Conservation (phyloP, 2,888 invertebrate species). For the Netelia fuscicornis region DNA sequence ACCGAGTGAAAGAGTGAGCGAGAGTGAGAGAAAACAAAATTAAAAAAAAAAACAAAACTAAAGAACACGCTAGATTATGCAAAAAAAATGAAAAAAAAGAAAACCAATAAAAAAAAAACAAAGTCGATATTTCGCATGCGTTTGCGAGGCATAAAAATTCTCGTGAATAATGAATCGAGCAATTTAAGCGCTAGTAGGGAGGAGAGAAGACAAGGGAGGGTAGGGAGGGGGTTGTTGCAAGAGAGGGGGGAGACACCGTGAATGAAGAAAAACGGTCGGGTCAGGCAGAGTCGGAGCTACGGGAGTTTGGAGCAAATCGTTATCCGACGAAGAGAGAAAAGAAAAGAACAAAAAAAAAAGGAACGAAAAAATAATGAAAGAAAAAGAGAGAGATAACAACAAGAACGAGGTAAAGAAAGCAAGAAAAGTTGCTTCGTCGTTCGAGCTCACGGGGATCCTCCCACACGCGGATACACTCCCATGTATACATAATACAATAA, state of each 20-base stretch:
- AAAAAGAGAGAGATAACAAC: not conserved
- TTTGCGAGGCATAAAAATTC: conserved; percentile 45
- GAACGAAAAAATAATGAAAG: not conserved
- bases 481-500: conserved; percentile 30
- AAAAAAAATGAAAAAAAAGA: too few relatives aligned
- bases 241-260: not conserved
- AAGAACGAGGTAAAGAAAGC: too few relatives aligned
- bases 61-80: too few relatives aligned
- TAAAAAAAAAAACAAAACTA: not conserved
- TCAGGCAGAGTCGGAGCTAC: conserved; percentile 35
- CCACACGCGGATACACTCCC: conserved; percentile 44
- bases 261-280: conserved; percentile 38
- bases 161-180: conserved; percentile 40
- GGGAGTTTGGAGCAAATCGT: conserved; percentile 63
- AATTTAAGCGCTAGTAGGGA: not conserved
- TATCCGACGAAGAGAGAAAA: conserved; percentile 48
- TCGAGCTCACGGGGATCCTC: conserved; percentile 52
- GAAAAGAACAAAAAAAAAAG: not conserved
- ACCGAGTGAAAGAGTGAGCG: not conserved
- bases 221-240: not conserved
- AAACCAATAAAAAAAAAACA: too few relatives aligned
- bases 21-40: not conserved
- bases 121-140: conserved; percentile 4
- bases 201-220: not conserved
- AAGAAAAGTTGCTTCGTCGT: conserved; percentile 42